Evolutionary conservation across 2,113 vertebrate genomes (phyloP).

Genomic region (Nyctereutes procyonoides): DNA sequence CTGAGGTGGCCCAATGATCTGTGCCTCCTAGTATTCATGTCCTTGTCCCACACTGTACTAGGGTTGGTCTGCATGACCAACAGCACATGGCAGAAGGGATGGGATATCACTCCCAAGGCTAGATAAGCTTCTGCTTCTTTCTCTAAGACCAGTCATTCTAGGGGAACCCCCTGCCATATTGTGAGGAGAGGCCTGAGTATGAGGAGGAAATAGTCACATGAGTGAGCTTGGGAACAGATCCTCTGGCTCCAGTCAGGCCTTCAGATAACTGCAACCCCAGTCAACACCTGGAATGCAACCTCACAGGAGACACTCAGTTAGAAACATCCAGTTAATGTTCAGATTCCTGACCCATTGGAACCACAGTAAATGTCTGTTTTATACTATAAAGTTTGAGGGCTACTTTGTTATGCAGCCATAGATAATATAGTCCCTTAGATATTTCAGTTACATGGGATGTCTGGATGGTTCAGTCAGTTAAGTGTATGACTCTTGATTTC

Average conservation of each 20-base stretch:
- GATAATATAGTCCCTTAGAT: background rate
- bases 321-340: background rate
- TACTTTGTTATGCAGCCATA: background rate
- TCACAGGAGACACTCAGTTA: background rate
- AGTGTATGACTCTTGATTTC: no score
- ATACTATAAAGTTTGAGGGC: background rate
- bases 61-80: background rate
- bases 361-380: background rate
- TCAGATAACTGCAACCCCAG: background rate
- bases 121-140: background rate
- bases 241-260: background rate
- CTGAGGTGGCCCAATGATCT: background rate
- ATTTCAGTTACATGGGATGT: background rate
- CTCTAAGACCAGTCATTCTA: background rate
- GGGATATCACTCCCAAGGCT: background rate
- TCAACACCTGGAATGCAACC: background rate
- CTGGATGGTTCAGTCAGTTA: no score
- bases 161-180: background rate
- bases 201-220: background rate
- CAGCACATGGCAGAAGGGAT: background rate
- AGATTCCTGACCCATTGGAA: background rate
- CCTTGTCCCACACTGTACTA: background rate
- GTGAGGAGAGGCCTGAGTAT: background rate
- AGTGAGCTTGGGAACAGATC: background rate
- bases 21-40: background rate